These are phyloP conservation scores for Phaonia tiefii DNA, from an alignment of 2,888 invertebrate species.

Conservation along the genomic window DNA sequence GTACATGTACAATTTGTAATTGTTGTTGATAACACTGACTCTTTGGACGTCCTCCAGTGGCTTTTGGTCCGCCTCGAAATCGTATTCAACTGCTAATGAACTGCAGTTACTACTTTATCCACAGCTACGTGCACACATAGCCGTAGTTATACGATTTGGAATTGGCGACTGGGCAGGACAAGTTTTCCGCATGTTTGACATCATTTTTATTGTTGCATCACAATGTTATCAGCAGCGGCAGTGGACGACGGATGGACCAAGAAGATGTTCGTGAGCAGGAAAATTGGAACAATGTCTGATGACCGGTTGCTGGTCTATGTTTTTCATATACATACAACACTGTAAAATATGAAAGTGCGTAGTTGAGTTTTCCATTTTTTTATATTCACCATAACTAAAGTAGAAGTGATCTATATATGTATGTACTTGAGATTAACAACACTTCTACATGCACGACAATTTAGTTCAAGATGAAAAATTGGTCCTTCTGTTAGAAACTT, in stretches of 20 bases:
- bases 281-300: background rate
- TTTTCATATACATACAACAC: too few species aligned
- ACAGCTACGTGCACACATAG: too few species aligned
- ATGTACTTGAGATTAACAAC: background rate
- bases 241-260: background rate
- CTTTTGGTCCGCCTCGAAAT: background rate
- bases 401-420: conserved; percentile 15
- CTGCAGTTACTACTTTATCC: background rate
- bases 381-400: background rate
- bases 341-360: conserved; percentile 16
- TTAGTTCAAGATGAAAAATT: background rate
- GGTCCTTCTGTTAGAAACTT: conserved; percentile 6
- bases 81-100: background rate
- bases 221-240: background rate
- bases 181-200: conserved; percentile 64
- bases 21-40: background rate
- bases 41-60: background rate
- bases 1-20: background rate
- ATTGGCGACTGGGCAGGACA: conserved; percentile 47
- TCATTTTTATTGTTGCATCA: conserved; percentile 65
- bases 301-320: background rate
- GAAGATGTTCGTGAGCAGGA: background rate
- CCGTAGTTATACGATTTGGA: background rate
- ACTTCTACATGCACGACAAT: background rate
- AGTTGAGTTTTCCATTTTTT: background rate